Conservation (phyloP, 2,113 vertebrate species). For the Menidia beryllina region DNA sequence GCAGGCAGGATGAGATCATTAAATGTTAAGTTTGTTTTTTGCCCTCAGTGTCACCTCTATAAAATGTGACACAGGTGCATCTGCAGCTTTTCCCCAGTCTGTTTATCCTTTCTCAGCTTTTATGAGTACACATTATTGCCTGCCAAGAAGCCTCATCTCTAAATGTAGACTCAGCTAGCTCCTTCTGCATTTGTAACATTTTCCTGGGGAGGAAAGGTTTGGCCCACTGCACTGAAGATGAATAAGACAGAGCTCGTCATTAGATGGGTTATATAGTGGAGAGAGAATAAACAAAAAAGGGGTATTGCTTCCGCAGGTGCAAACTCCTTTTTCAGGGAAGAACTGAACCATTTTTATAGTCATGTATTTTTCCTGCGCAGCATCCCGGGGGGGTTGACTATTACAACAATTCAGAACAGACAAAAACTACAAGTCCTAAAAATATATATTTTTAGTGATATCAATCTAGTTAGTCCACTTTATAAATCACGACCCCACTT, state of each 20-base stretch:
- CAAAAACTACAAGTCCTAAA: not conserved
- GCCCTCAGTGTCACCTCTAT: slow-evolving; percentile 11
- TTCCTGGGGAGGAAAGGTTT: not conserved
- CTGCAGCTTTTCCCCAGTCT: not conserved
- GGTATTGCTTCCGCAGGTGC: not conserved
- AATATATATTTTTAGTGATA: no score
- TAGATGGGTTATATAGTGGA: no score
- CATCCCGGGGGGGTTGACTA: not conserved
- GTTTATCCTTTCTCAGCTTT: not conserved
- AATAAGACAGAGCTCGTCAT: no score
- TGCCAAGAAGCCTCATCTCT: slow-evolving; percentile 8
- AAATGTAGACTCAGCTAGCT: slow-evolving; percentile 1
- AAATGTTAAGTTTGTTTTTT: slow-evolving; percentile 27
- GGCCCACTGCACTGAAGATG: no score
- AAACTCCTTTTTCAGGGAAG: not conserved
- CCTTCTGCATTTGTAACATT: not conserved
- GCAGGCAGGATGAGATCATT: not conserved
- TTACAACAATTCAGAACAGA: not conserved
- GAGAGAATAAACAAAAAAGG: not conserved
- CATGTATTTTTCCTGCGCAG: not conserved
- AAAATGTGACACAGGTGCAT: slow-evolving; percentile 8
- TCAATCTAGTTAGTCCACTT: no score
- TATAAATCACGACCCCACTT: no score
- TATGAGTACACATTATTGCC: not conserved
- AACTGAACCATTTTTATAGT: not conserved